These are phyloP conservation scores for Euborellia annulipes DNA, from an alignment of 1,140 invertebrate genomes.

Conservation along the genomic window DNA sequence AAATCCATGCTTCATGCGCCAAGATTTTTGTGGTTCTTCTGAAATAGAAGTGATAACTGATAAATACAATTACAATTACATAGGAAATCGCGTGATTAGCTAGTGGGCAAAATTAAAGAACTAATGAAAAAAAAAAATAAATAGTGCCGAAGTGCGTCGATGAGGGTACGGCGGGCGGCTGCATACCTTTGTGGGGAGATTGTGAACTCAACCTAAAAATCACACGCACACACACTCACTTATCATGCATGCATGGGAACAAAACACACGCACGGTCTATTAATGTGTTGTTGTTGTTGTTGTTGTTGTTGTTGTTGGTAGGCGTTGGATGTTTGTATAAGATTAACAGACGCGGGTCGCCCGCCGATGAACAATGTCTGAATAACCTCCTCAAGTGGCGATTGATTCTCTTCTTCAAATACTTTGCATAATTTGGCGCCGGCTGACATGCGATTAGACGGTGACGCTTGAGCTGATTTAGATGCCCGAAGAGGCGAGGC, in stretches of 20 bases:
- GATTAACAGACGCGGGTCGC: slow-evolving; percentile 9
- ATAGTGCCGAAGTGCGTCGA: no score
- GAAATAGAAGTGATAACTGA: no score
- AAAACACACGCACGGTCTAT: not conserved
- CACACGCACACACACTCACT: not conserved
- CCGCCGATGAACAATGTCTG: slow-evolving; percentile 4
- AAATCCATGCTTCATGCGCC: no score
- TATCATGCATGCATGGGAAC: not conserved
- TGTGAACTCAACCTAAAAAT: slow-evolving; percentile 1
- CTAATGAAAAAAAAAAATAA: no score
- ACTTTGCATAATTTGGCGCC: slow-evolving; percentile 28
- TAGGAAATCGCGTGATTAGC: no score
- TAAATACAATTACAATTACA: no score
- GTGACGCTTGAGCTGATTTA: not conserved
- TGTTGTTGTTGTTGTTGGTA: no score
- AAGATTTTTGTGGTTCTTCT: no score
- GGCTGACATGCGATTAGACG: slow-evolving; percentile 21
- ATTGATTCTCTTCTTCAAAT: slow-evolving; percentile 25
- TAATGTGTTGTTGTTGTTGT: not conserved
- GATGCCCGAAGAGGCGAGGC: slow-evolving; percentile 6
- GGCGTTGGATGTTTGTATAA: slow-evolving; percentile 1
- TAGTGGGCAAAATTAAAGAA: no score
- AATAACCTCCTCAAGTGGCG: slow-evolving; percentile 17
- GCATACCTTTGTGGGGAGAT: no score
- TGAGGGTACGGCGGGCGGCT: no score